Conservation (phyloP, 2,888 invertebrate genomes). For the Eilema depressum region DNA sequence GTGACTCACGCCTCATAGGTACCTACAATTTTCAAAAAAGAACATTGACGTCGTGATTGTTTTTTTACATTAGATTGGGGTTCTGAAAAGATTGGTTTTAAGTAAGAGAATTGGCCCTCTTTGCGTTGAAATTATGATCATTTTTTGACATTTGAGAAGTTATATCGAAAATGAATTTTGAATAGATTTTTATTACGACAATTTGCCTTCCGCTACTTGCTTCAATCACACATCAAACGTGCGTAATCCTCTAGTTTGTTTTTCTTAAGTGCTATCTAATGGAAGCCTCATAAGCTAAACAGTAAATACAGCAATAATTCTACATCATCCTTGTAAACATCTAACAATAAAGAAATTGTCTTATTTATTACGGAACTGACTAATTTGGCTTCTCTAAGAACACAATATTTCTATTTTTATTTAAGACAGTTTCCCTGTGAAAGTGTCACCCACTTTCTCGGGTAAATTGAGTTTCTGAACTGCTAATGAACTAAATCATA, state of each 20-base stretch:
- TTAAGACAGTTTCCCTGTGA: not conserved
- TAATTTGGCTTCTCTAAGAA: not conserved
- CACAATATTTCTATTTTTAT: not conserved
- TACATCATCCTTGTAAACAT: not conserved
- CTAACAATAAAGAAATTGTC: not conserved
- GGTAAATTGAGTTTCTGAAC: not conserved
- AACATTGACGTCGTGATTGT: too few relatives aligned
- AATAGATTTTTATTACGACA: too few relatives aligned
- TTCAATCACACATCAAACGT: not conserved
- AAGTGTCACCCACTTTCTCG: slow-evolving; percentile 1
- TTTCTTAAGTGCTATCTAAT: not conserved
- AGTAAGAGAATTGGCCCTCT: too few relatives aligned
- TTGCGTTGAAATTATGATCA: too few relatives aligned
- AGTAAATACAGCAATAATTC: not conserved
- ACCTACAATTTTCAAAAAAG: too few relatives aligned
- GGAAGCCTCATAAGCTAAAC: not conserved
- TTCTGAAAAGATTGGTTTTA: too few relatives aligned
- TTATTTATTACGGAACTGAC: not conserved
- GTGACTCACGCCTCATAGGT: too few relatives aligned
- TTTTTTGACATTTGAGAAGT: too few relatives aligned
- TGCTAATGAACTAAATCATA: not conserved
- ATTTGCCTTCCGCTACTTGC: not conserved
- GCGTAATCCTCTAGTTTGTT: not conserved
- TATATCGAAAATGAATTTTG: too few relatives aligned
- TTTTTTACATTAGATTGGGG: too few relatives aligned